Evolutionary conservation across 2,888 invertebrate species (phyloP).

Genomic region (Heliconius ethilla): DNA sequence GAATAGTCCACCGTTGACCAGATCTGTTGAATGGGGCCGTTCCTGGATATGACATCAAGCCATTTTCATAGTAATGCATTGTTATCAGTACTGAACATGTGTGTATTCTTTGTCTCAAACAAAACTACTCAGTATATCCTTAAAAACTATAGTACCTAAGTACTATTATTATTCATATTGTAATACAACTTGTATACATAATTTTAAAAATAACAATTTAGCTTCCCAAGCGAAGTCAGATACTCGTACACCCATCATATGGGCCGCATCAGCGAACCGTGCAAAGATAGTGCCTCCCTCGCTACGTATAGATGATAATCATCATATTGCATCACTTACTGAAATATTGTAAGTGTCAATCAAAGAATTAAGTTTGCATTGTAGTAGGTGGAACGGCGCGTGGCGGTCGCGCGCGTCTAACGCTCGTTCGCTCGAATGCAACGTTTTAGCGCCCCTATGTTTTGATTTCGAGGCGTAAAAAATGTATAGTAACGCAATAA

Average conservation of each 20-base stretch:
- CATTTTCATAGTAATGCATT: too few species aligned
- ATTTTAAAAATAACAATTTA: slow-evolving; percentile 20
- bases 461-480: slow-evolving; percentile 71
- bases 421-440: slow-evolving; percentile 60
- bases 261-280: slow-evolving; percentile 59
- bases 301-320: slow-evolving; percentile 69
- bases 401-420: slow-evolving; percentile 59
- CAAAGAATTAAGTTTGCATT: slow-evolving; percentile 80
- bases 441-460: slow-evolving; percentile 69
- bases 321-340: slow-evolving; percentile 83
- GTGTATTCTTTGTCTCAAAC: background rate
- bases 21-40: too few species aligned
- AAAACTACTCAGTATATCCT: background rate
- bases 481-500: slow-evolving; percentile 57
- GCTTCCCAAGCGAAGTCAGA: slow-evolving; percentile 49
- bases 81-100: too few species aligned
- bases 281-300: slow-evolving; percentile 64
- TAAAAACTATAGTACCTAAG: background rate
- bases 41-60: too few species aligned
- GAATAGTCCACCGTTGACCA: too few species aligned
- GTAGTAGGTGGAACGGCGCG: slow-evolving; percentile 60
- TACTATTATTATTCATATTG: background rate
- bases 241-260: slow-evolving; percentile 40
- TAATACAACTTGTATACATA: background rate
- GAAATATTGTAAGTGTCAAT: slow-evolving; percentile 83